Conservation (phyloP, 2,888 invertebrate genomes). For the Cephus spinipes region DNA sequence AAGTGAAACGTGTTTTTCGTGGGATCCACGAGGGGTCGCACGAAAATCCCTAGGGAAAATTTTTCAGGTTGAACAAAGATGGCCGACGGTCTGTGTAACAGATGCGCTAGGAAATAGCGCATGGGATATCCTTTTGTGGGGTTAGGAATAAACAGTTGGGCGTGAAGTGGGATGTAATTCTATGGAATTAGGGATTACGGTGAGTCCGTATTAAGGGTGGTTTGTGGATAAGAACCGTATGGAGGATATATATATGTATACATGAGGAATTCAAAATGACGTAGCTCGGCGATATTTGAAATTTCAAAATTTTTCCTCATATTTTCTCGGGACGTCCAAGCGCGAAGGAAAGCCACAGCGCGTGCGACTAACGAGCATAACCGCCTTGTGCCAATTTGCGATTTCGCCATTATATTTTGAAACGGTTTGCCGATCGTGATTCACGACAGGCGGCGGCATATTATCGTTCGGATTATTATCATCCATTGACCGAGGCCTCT, state of each 20-base stretch:
- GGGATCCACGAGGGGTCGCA: background rate
- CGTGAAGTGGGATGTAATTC: background rate
- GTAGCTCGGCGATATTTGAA: too few relatives aligned
- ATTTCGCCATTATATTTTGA: conserved; percentile 49
- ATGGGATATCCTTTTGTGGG: background rate
- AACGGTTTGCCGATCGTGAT: conserved; percentile 48
- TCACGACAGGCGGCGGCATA: conserved; percentile 38
- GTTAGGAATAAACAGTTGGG: background rate
- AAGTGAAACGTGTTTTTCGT: background rate
- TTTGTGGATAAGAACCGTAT: background rate
- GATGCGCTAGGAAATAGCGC: background rate
- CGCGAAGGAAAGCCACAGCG: background rate
- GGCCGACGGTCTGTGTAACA: background rate
- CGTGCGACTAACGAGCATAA: conserved; percentile 45
- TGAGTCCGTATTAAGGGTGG: background rate
- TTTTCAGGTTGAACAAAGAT: background rate
- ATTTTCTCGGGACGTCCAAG: background rate
- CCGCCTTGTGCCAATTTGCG: conserved; percentile 52
- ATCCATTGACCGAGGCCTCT: background rate
- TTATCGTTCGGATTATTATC: background rate
- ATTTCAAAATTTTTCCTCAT: background rate
- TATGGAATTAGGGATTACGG: background rate
- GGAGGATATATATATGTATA: background rate
- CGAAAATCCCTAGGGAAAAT: background rate
- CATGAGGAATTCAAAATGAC: too few relatives aligned